Evolutionary conservation across 2,113 vertebrate species (phyloP), one percentile per base, ranked within the genome.

Genomic region (Excalfactoria chinensis): DNA sequence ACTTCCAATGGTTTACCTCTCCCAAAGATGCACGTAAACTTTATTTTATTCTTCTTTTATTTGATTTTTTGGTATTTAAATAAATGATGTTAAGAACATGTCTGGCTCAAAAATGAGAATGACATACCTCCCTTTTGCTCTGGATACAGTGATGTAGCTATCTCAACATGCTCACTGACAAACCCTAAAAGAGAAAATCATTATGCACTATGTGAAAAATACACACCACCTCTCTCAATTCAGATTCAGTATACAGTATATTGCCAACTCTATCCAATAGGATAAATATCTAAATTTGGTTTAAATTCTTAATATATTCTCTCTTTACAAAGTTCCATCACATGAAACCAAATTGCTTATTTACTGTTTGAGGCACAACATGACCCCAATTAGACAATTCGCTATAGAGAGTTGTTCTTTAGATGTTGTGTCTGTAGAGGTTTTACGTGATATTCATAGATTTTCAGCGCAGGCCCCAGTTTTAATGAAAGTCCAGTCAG

Each of bases 401-500:
- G 97, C 98, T 99, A 99, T 53, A 98, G 98, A 88, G 98, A 98
- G 78, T 96, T 98, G 97, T 98, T 98, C 98, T 99, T 99, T 97
- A 99, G 97, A 98, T 99, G 99, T 84, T 99, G 99, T 89, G 98
- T 99, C 97, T 99, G 99, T 91, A 99, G 97, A 79, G 99, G 98
- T 95, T 99, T 99, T 96, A 99, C 98, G 26, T 99, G 99, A 97
- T 99, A 99, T 95, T 99, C 99, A 34, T 99, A 99, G 97, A 99
- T 99, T 98, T 99, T 99, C 96, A 99, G 98, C 7, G 99, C 99
- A 32, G 99, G 99, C 74, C 99, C 99, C 92, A 99, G 97, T 98
- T 99, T 99, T 98, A 99, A 98, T 48, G 99, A 99, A 97, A 99
- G 98, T 97, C 99, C 99, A 46, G 99, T 99, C 96, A 99, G 97